phyloP scores from a whole-genome alignment of 2,888 invertebrate genomes.

The Isoperla grammatica region DNA sequence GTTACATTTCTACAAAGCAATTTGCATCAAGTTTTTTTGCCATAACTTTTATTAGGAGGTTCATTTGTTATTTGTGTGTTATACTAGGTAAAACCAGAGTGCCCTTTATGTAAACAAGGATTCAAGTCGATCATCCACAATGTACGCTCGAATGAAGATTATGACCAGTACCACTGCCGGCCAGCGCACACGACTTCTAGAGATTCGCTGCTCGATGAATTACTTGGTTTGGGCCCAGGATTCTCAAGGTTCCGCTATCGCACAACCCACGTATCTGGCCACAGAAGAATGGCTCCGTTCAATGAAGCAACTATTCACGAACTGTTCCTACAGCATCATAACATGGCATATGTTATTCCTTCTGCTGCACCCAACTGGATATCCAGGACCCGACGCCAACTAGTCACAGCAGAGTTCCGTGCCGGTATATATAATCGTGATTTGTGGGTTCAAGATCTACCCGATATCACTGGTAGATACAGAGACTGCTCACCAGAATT shows the following conservation, averaged over 20 bases:
- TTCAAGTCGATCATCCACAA: conserved; percentile 91
- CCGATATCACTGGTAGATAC: conserved; percentile 63
- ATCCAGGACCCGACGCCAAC: neutral
- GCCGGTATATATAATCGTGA: conserved; percentile 69
- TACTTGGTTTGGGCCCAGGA: neutral
- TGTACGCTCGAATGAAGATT: conserved; percentile 79
- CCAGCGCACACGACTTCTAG: neutral
- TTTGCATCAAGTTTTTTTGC: too few species aligned
- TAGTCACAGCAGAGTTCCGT: conserved; percentile 45
- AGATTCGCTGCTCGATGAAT: neutral
- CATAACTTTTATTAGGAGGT: too few species aligned
- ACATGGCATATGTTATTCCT: too few species aligned
- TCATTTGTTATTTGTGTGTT: conserved; percentile 24
- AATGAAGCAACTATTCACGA: neutral
- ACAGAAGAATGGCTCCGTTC: neutral
- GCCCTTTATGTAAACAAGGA: conserved; percentile 88
- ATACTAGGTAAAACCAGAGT: conserved; percentile 78
- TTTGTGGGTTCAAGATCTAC: conserved; percentile 66
- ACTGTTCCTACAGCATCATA: too few species aligned
- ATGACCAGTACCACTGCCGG: conserved; percentile 67
- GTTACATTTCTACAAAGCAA: too few species aligned
- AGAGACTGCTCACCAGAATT: conserved; percentile 69
- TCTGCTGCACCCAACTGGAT: too few species aligned
- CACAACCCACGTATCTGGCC: neutral
- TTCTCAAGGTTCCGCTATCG: neutral